These are phyloP conservation scores for Rhopalosiphum padi DNA, from an alignment of 1,140 invertebrate genomes.

Conservation along the genomic window DNA sequence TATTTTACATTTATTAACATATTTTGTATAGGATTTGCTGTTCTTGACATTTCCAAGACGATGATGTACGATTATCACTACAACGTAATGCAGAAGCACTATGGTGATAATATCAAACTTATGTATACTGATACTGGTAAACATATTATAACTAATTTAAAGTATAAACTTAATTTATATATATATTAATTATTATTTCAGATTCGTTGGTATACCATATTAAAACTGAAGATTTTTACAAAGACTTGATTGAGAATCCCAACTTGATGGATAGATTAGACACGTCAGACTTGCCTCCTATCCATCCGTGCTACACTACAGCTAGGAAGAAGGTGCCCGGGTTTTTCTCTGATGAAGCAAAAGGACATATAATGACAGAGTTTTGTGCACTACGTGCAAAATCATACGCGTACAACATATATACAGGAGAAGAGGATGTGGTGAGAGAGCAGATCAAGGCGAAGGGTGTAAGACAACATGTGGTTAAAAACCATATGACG, in stretches of 20 bases:
- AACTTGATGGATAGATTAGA: neutral
- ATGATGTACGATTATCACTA: constrained; percentile 7
- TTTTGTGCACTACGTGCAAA: no score
- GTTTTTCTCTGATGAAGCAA: no score
- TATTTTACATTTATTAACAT: no score
- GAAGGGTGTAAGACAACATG: neutral
- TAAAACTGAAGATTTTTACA: neutral
- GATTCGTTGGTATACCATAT: neutral
- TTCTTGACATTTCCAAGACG: neutral
- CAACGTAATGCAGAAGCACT: neutral
- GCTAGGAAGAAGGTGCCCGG: no score
- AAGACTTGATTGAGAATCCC: neutral
- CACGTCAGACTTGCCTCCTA: neutral
- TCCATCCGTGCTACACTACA: neutral
- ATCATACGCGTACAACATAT: no score
- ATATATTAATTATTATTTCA: neutral
- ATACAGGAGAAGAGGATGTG: neutral
- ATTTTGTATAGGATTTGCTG: neutral
- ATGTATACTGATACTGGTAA: constrained; percentile 25
- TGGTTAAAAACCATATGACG: neutral
- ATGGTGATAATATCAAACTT: neutral
- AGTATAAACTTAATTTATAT: no score
- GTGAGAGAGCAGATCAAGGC: neutral
- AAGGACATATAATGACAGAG: no score
- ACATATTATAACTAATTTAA: neutral